phyloP scores from a whole-genome alignment of 2,113 vertebrate species.

The Malaclemys terrapin region DNA sequence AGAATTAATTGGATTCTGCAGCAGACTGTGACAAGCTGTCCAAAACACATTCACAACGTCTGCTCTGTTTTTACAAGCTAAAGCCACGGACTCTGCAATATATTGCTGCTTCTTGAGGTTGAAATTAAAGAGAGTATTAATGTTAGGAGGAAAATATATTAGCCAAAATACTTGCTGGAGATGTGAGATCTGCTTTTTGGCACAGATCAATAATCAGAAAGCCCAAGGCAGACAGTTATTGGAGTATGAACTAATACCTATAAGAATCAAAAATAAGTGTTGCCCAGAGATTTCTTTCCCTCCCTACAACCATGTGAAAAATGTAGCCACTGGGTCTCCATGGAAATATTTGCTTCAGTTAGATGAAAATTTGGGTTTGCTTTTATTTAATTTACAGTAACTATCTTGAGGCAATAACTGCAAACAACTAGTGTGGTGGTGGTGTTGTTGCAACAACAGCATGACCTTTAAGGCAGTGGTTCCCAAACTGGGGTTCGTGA shows the following conservation, averaged over 20 bases:
- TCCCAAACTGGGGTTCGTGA: no score
- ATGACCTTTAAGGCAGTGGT: background rate
- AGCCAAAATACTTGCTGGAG: conserved; percentile 48
- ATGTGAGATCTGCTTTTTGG: conserved; percentile 40
- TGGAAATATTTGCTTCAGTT: conserved; percentile 51
- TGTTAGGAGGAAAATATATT: conserved; percentile 52
- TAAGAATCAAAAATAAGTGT: conserved; percentile 50
- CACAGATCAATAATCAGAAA: conserved; percentile 61
- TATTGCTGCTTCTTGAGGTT: conserved; percentile 54
- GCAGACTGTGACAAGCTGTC: conserved; percentile 56
- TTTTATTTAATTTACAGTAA: conserved; percentile 63
- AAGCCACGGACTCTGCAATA: conserved; percentile 49
- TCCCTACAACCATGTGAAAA: conserved; percentile 41
- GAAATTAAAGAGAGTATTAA: conserved; percentile 65
- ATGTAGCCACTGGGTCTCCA: conserved; percentile 32
- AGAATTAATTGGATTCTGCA: conserved; percentile 71
- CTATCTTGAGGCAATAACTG: conserved; percentile 8
- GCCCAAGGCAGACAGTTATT: conserved; percentile 59
- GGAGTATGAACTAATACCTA: conserved; percentile 48
- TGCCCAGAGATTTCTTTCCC: conserved; percentile 54
- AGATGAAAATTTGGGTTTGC: conserved; percentile 46
- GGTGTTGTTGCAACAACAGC: background rate
- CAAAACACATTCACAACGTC: background rate
- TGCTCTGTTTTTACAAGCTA: conserved; percentile 51
- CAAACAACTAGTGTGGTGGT: background rate